Evolutionary conservation across 2,888 invertebrate genomes (phyloP).

Genomic region (Aproaerema taeniolella): DNA sequence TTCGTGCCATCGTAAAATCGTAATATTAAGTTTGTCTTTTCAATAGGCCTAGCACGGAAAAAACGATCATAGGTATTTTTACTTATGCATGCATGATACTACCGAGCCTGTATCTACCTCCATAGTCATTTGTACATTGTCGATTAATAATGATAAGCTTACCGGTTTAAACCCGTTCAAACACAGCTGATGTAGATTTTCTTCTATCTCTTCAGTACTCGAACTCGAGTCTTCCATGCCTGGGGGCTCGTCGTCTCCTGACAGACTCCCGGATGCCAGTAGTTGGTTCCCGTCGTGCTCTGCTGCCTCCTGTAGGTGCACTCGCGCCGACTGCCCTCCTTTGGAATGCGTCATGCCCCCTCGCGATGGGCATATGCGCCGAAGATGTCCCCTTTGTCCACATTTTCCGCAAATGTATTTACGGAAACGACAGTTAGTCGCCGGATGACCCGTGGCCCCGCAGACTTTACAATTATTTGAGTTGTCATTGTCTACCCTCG

Average conservation of each 20-base stretch:
- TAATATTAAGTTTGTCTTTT: neutral
- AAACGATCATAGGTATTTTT: neutral
- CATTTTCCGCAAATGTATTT: neutral
- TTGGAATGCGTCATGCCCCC: neutral
- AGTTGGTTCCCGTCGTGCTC: neutral
- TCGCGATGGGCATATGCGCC: neutral
- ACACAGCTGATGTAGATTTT: neutral
- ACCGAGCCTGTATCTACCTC: constrained; percentile 18
- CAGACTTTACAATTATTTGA: neutral
- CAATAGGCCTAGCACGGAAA: neutral
- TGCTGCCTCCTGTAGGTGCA: neutral
- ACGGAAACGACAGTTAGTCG: neutral
- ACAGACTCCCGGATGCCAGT: neutral
- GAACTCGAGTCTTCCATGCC: neutral
- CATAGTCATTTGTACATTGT: constrained; percentile 12
- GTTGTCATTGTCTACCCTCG: neutral
- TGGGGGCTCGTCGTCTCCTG: neutral
- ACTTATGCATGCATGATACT: constrained; percentile 16
- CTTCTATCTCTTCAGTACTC: neutral
- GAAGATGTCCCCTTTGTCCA: neutral
- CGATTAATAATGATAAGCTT: constrained; percentile 9
- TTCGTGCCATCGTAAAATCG: constrained; percentile 7
- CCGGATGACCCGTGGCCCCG: neutral
- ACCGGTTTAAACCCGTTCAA: constrained; percentile 12
- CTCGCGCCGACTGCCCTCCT: neutral